Conservation (phyloP, 1,140 invertebrate species). For the Plutomurus gul region DNA sequence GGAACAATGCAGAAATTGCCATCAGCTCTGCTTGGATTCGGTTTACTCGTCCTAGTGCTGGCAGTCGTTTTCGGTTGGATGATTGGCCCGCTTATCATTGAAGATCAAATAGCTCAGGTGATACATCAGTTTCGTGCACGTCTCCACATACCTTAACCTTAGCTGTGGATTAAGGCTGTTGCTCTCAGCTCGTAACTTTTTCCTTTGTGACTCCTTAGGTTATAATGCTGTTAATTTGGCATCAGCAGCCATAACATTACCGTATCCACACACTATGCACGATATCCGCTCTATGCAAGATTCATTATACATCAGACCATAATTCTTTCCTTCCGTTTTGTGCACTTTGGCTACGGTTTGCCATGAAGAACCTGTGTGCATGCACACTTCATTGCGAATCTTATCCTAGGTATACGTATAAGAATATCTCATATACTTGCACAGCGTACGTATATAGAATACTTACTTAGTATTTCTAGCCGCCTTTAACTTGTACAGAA, state of each 20-base stretch:
- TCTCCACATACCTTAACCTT: not conserved
- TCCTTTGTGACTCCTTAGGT: not conserved
- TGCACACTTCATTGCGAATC: too few relatives aligned
- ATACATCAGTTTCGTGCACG: not conserved
- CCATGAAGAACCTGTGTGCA: too few relatives aligned
- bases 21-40: slow-evolving; percentile 16
- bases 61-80: slow-evolving; percentile 47
- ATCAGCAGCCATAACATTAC: not conserved
- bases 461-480: too few relatives aligned
- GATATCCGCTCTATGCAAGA: too few relatives aligned
- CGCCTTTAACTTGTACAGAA: too few relatives aligned
- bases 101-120: slow-evolving; percentile 47
- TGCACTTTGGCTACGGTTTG: too few relatives aligned
- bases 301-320: too few relatives aligned
- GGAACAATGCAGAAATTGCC: slow-evolving; percentile 45
- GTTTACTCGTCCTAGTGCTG: slow-evolving; percentile 34
- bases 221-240: slow-evolving; percentile 3
- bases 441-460: too few relatives aligned
- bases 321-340: too few relatives aligned
- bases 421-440: too few relatives aligned
- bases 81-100: slow-evolving; percentile 40
- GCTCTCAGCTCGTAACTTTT: slow-evolving; percentile 18
- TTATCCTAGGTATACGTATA: too few relatives aligned
- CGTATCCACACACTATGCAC: too few relatives aligned
- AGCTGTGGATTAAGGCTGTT: slow-evolving; percentile 23